phyloP scores from a whole-genome alignment of 35 echinoderm and acorn worm species.

The Apostichopus parvimensis region DNA sequence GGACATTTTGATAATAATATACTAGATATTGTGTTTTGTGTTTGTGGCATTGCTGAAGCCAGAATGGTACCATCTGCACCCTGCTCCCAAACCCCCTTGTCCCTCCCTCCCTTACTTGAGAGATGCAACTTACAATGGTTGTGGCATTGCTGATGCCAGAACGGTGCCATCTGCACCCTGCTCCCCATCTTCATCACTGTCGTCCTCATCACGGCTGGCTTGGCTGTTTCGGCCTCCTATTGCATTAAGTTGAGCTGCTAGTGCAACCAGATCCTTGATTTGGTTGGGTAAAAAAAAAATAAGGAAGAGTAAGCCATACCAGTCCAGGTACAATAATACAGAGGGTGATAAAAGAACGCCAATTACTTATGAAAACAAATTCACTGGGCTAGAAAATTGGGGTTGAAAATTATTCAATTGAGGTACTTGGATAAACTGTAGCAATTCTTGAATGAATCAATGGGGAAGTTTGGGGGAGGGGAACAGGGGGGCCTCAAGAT shows the following conservation, averaged over 20 bases:
- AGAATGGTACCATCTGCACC: constrained; percentile 72
- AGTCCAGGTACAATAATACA: no score
- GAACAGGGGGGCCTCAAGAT: no score
- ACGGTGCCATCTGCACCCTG: constrained; percentile 71
- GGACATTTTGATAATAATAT: no score
- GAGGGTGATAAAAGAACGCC: no score
- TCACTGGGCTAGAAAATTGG: no score
- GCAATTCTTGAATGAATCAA: no score
- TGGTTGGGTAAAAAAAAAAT: background rate
- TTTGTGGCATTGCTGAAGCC: constrained; percentile 74
- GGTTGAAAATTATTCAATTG: no score
- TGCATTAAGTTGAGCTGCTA: constrained; percentile 92
- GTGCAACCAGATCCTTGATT: constrained; percentile 77
- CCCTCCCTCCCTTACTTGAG: background rate
- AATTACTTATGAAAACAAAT: no score
- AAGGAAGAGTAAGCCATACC: background rate
- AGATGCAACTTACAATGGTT: constrained; percentile 76
- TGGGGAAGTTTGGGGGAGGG: no score
- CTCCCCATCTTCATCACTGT: constrained; percentile 73
- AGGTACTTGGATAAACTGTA: no score
- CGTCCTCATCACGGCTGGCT: constrained; percentile 74
- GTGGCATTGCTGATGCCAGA: constrained; percentile 78
- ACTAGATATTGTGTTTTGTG: background rate
- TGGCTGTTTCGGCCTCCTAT: constrained; percentile 62
- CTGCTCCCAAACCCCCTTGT: constrained; percentile 36